These are phyloP conservation scores for Heteromormyrus szaboi DNA, from an alignment of 2,797 vertebrate species.

Conservation along the genomic window DNA sequence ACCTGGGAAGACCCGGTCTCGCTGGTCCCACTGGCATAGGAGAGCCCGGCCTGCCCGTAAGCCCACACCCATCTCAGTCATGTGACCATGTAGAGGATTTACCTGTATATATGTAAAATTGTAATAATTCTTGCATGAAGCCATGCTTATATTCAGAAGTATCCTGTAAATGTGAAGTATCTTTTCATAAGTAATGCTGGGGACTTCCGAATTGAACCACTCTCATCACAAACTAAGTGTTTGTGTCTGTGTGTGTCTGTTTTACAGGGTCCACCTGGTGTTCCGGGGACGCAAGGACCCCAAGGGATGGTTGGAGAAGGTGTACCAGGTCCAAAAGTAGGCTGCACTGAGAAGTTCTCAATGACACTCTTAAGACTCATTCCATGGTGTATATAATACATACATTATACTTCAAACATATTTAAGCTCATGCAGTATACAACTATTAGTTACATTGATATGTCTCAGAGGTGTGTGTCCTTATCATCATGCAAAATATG, in stretches of 20 bases:
- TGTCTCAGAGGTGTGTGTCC: neutral
- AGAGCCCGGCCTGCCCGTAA: constrained; percentile 56
- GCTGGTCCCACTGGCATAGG: constrained; percentile 53
- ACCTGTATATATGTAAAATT: neutral
- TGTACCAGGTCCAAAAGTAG: constrained; percentile 72
- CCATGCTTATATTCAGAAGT: neutral
- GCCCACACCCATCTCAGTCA: constrained; percentile 22
- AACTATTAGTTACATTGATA: neutral
- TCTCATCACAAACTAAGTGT: neutral
- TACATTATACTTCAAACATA: neutral
- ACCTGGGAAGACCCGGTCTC: constrained; percentile 54
- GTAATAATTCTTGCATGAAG: neutral
- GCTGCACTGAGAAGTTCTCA: constrained; percentile 18
- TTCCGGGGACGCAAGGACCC: constrained; percentile 64
- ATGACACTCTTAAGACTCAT: neutral
- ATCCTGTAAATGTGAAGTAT: neutral
- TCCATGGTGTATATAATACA: neutral
- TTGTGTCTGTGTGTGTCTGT: neutral
- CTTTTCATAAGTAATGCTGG: neutral
- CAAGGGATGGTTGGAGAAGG: constrained; percentile 70
- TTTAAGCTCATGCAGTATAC: neutral
- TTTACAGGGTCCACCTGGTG: constrained; percentile 65
- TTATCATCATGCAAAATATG: neutral
- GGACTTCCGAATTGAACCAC: neutral
- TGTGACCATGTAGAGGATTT: neutral